Percentiles rank a stretch among this genome's conserved stretches.
These are phyloP conservation scores for Octodon degus DNA, from an alignment of 2,113 vertebrate genomes.

Conservation along the genomic window DNA sequence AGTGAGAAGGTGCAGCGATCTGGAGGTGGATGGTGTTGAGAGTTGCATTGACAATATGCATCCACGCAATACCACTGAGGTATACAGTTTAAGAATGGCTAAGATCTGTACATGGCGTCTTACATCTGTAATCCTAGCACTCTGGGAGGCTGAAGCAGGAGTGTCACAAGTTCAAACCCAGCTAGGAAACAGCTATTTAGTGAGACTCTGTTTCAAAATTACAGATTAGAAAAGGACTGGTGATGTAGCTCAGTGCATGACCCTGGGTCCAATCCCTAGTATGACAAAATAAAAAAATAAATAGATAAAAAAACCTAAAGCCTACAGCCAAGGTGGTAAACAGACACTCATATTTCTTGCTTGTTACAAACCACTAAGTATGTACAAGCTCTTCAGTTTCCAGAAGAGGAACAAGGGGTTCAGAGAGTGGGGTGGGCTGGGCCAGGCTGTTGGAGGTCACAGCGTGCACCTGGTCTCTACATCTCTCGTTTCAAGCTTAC, in stretches of 20 bases:
- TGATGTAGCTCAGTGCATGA: background rate
- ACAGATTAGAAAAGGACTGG: background rate
- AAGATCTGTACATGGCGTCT: background rate
- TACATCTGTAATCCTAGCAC: background rate
- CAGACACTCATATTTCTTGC: background rate
- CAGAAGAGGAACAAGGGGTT: background rate
- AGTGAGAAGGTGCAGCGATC: background rate
- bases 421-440: background rate
- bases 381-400: background rate
- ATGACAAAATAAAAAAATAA: background rate
- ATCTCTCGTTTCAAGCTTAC: fast-evolving
- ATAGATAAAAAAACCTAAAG: background rate
- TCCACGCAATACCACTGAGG: background rate
- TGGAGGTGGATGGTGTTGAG: background rate
- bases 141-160: background rate
- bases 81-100: background rate
- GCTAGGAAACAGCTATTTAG: background rate
- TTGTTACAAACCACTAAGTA: background rate
- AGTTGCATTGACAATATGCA: background rate
- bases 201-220: background rate
- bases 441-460: background rate
- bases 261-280: background rate
- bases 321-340: background rate
- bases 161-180: background rate
- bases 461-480: background rate